Evolutionary conservation across 2,113 vertebrate genomes (phyloP).

Genomic region (Recurvirostra avosetta): DNA sequence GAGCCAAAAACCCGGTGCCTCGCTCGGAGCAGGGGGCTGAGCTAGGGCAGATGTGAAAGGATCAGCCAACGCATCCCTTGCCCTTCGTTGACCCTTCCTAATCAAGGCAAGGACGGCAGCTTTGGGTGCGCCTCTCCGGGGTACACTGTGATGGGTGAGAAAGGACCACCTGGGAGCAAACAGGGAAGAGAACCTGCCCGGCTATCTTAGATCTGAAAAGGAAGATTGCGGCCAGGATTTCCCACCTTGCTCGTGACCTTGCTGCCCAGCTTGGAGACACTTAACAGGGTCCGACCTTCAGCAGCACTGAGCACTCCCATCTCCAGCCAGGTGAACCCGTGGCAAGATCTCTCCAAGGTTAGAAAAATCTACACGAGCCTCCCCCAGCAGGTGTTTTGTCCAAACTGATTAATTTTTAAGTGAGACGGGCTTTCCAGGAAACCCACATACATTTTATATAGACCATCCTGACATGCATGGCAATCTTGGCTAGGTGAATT

Average conservation of each 20-base stretch:
- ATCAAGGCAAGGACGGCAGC: rapidly evolving
- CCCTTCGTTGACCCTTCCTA: background rate
- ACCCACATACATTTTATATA: background rate
- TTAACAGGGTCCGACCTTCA: background rate
- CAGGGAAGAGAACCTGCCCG: background rate
- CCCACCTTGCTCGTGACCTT: background rate
- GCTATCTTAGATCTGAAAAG: background rate
- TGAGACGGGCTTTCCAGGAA: background rate
- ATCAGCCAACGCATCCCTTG: background rate
- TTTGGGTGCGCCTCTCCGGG: rapidly evolving
- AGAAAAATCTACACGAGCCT: background rate
- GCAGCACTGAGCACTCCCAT: background rate
- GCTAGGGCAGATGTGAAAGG: background rate
- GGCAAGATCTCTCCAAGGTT: background rate
- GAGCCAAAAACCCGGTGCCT: background rate
- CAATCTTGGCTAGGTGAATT: background rate
- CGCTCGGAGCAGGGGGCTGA: background rate
- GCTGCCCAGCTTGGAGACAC: background rate
- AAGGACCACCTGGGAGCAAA: background rate
- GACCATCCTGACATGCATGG: rapidly evolving
- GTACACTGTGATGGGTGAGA: background rate
- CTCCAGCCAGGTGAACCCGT: background rate
- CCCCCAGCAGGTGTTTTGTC: background rate
- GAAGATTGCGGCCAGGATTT: background rate
- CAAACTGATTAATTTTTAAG: background rate